Conservation (phyloP, 2,888 invertebrate species). For the Parnassius mnemosyne region DNA sequence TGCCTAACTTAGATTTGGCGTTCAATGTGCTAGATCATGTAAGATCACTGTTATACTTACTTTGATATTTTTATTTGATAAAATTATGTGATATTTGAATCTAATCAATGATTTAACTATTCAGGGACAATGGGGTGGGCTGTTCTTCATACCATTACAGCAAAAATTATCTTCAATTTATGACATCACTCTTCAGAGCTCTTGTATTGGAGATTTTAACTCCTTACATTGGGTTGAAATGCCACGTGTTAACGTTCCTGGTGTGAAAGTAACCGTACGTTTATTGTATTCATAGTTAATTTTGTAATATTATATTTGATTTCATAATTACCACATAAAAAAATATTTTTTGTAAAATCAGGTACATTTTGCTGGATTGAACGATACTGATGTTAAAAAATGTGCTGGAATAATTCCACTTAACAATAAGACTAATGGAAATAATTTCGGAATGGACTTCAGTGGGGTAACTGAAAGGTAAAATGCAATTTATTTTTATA, state of each 20-base stretch:
- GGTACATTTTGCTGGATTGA: slow-evolving; percentile 36
- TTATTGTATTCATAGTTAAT: neutral
- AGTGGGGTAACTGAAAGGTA: slow-evolving; percentile 56
- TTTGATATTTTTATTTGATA: slow-evolving; percentile 13
- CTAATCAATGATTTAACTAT: slow-evolving; percentile 26
- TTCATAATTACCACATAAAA: neutral
- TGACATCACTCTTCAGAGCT: slow-evolving; percentile 34
- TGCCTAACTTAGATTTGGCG: slow-evolving; percentile 46
- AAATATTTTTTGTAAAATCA: slow-evolving; percentile 9
- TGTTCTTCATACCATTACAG: slow-evolving; percentile 39
- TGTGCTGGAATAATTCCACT: slow-evolving; percentile 39
- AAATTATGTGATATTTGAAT: neutral
- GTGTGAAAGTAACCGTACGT: slow-evolving; percentile 48
- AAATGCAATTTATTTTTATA: too few species aligned
- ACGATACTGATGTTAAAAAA: slow-evolving; percentile 41
- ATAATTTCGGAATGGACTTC: slow-evolving; percentile 56
- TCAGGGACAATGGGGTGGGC: slow-evolving; percentile 44
- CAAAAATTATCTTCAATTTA: slow-evolving; percentile 25
- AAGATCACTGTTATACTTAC: slow-evolving; percentile 28
- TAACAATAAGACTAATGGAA: slow-evolving; percentile 16
- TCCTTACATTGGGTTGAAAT: slow-evolving; percentile 50
- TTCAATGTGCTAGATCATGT: slow-evolving; percentile 43
- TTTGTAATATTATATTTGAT: neutral
- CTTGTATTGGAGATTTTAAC: slow-evolving; percentile 41
- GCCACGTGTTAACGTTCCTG: slow-evolving; percentile 30